Evolutionary conservation across 2,888 invertebrate species (phyloP).

Genomic region (Idaea aversata): DNA sequence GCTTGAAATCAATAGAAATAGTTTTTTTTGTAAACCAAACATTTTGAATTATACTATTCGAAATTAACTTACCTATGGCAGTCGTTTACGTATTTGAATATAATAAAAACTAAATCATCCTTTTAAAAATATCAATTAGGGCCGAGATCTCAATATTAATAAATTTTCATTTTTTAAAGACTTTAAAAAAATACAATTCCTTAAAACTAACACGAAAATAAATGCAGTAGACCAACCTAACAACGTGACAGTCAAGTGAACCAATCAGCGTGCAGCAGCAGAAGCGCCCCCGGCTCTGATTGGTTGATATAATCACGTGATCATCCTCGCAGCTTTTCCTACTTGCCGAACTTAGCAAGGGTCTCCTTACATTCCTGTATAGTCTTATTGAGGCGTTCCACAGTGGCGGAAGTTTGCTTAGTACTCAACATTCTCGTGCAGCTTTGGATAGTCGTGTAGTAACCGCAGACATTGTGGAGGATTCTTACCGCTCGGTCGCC

Average conservation of each 20-base stretch:
- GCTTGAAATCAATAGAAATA: not conserved
- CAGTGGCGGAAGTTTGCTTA: conserved; percentile 85
- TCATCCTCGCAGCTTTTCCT: conserved; percentile 20
- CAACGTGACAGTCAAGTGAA: no score
- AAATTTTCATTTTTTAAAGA: not conserved
- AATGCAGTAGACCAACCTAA: not conserved
- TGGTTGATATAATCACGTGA: not conserved
- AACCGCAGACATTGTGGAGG: conserved; percentile 85
- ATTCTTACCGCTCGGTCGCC: conserved; percentile 89
- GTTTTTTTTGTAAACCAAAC: not conserved
- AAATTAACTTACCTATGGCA: not conserved
- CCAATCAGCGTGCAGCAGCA: no score
- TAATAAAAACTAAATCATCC: not conserved
- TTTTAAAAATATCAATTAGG: not conserved
- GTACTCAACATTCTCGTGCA: conserved; percentile 72
- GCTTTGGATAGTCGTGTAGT: conserved; percentile 60
- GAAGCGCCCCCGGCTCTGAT: no score
- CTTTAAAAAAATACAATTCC: not conserved
- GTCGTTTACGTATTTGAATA: not conserved
- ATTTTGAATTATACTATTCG: not conserved
- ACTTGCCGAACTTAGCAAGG: conserved; percentile 64
- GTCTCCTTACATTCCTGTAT: conserved; percentile 81
- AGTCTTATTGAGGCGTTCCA: conserved; percentile 86
- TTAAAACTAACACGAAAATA: not conserved
- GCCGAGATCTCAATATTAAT: not conserved